A percentile compares a stretch with the other conserved stretches of the same genome.
These are phyloP conservation scores for Eulemur mongoz DNA, from an alignment of 2,797 vertebrate species.

Conservation along the genomic window DNA sequence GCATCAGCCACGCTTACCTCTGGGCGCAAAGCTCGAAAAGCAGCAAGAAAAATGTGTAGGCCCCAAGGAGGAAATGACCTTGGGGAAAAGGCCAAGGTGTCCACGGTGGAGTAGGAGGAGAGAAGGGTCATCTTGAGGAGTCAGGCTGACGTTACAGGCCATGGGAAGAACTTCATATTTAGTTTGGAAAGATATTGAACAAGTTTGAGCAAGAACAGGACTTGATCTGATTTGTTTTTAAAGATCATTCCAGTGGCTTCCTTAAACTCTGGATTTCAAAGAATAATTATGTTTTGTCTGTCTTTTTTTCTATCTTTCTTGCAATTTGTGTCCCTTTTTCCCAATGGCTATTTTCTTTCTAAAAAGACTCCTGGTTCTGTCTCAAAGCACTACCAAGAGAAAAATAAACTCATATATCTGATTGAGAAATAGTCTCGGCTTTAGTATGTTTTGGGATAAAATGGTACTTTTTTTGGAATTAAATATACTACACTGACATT, in stretches of 20 bases:
- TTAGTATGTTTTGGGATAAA: background rate
- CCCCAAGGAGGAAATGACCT: background rate
- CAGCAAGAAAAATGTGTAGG: background rate
- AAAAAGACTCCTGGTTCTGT: background rate
- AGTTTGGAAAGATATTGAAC: background rate
- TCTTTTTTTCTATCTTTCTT: constrained; percentile 44
- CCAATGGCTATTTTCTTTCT: background rate
- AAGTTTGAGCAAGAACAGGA: background rate
- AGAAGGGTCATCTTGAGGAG: background rate
- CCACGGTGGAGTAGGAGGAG: background rate
- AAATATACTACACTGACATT: background rate
- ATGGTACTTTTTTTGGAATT: background rate
- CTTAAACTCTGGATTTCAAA: background rate
- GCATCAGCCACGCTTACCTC: background rate
- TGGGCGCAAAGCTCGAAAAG: background rate
- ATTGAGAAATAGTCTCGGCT: background rate
- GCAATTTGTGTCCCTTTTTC: background rate
- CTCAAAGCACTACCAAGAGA: constrained; percentile 30
- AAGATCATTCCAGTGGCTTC: background rate
- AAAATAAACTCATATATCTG: constrained; percentile 42
- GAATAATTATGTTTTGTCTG: background rate
- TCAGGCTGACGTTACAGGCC: background rate
- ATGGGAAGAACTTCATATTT: background rate
- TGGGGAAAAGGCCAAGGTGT: background rate
- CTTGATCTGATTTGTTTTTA: constrained; percentile 1